Evolutionary conservation across 1,140 invertebrate genomes (phyloP).

Genomic region (Rhizoglyphus robini): DNA sequence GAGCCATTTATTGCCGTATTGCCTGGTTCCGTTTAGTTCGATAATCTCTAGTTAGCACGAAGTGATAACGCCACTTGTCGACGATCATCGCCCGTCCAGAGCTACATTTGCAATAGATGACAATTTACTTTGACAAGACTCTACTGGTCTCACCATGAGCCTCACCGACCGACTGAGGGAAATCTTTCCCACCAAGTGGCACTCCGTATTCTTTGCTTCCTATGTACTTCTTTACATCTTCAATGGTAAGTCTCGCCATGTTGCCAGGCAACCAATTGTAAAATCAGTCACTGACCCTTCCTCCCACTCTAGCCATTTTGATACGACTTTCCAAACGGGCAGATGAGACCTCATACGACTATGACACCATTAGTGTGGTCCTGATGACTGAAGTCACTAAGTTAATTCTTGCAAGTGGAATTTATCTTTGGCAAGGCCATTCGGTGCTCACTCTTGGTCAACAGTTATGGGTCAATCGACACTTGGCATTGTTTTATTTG

Average conservation of each 20-base stretch:
- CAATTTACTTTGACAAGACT: too few species aligned
- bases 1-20: too few species aligned
- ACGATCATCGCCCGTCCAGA: too few species aligned
- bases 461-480: constrained; percentile 28
- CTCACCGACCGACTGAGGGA: neutral
- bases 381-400: constrained; percentile 75
- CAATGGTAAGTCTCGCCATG: neutral
- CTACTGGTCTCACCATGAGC: too few species aligned
- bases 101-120: too few species aligned
- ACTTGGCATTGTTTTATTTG: constrained; percentile 64
- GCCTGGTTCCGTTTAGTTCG: too few species aligned
- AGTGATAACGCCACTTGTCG: too few species aligned
- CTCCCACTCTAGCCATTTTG: neutral
- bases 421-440: constrained; percentile 32
- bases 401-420: constrained; percentile 49
- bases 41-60: too few species aligned
- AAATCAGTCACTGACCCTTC: too few species aligned
- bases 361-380: constrained; percentile 74
- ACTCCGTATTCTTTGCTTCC: neutral
- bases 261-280: neutral
- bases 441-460: constrained; percentile 19
- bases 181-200: constrained; percentile 1
- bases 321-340: neutral
- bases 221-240: constrained; percentile 8
- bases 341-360: constrained; percentile 47